phyloP scores from a whole-genome alignment of 2,888 invertebrate species.

The Polyommatus iphigenia region DNA sequence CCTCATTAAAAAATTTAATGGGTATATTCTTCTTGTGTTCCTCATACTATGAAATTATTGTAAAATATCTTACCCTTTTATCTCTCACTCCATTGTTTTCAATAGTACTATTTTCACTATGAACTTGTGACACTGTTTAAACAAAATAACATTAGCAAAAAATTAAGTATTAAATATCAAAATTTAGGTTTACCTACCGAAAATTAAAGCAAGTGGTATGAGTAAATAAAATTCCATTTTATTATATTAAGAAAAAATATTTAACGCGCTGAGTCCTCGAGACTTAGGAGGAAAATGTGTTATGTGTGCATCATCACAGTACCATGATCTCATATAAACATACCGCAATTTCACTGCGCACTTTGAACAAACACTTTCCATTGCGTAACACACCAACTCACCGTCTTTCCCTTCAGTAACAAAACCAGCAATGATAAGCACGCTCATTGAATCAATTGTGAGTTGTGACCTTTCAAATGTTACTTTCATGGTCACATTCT shows the following conservation, averaged over 20 bases:
- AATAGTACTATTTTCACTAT: background rate
- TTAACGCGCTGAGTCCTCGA: background rate
- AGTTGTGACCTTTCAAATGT: background rate
- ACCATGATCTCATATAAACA: background rate
- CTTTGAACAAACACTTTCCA: background rate
- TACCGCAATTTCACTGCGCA: background rate
- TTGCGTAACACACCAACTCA: background rate
- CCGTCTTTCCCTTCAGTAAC: background rate
- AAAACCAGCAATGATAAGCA: conserved; percentile 2
- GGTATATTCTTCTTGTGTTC: too few relatives aligned
- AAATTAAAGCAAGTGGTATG: background rate
- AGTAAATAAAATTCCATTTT: background rate
- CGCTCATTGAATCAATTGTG: background rate
- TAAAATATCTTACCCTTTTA: conserved; percentile 20
- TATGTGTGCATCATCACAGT: background rate
- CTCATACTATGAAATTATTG: background rate
- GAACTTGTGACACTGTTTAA: conserved; percentile 5
- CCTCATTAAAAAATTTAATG: too few relatives aligned
- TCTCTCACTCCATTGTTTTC: conserved; percentile 4
- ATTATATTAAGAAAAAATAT: background rate
- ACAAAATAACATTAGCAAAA: background rate
- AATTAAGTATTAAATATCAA: background rate
- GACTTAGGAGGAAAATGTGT: background rate
- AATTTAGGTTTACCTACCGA: background rate
- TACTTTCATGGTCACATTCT: background rate